Conservation (phyloP, 2,797 vertebrate species). For the Myotis findleyi region DNA sequence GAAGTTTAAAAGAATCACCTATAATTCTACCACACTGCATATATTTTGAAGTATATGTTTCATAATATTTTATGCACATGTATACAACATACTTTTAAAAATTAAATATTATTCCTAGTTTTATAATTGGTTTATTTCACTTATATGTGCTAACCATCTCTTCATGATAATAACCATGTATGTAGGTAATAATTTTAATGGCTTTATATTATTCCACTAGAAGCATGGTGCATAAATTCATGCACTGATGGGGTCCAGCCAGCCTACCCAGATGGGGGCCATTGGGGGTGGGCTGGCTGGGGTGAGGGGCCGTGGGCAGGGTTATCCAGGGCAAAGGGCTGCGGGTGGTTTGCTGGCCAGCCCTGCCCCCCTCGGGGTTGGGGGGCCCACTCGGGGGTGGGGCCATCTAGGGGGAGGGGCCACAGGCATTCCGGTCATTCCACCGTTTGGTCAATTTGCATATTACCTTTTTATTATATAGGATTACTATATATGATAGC, state of each 20-base stretch:
- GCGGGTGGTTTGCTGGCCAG: too few species aligned
- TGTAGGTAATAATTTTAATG: neutral
- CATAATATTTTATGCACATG: neutral
- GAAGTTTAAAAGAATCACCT: neutral
- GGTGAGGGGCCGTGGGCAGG: too few species aligned
- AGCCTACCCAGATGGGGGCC: too few species aligned
- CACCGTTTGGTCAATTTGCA: too few species aligned
- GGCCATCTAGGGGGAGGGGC: too few species aligned
- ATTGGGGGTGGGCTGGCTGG: too few species aligned
- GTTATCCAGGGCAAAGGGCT: too few species aligned
- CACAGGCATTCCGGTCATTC: too few species aligned
- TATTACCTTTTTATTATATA: too few species aligned
- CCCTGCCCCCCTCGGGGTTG: too few species aligned
- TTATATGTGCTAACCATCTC: neutral
- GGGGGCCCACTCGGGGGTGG: accelerated
- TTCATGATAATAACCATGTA: neutral
- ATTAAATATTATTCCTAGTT: neutral
- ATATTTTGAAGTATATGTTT: neutral
- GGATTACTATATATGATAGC: neutral
- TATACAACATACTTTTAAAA: neutral
- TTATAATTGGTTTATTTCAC: neutral
- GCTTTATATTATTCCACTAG: neutral
- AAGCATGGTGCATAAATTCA: too few species aligned
- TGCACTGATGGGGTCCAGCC: too few species aligned
- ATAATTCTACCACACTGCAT: neutral